A percentile compares a stretch with the other conserved stretches of the same genome.
phyloP scores from a whole-genome alignment of 2,888 invertebrate genomes.

The Oasisia sp. region DNA sequence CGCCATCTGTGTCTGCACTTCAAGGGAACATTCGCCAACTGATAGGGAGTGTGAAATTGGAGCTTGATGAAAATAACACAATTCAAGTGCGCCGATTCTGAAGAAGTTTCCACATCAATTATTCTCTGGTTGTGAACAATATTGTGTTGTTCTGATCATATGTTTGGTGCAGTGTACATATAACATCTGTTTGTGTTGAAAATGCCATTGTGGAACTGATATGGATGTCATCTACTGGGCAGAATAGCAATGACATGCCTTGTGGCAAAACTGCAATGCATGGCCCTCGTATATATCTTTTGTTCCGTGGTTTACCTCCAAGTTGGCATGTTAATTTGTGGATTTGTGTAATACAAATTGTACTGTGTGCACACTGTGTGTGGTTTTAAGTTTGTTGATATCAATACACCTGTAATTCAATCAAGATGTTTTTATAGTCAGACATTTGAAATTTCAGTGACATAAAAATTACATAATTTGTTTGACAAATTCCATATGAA shows the following conservation, averaged over 20 bases:
- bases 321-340: background rate
- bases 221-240: background rate
- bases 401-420: background rate
- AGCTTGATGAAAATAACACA: background rate
- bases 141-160: background rate
- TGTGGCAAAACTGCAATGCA: background rate
- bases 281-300: background rate
- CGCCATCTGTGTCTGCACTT: background rate
- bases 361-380: background rate
- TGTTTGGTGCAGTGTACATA: background rate
- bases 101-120: background rate
- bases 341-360: background rate
- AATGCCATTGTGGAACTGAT: background rate
- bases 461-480: background rate
- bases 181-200: background rate
- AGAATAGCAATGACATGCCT: background rate
- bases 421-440: conserved; percentile 1
- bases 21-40: background rate
- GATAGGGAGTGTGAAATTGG: background rate
- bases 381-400: background rate
- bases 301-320: background rate
- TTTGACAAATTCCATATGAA: background rate
- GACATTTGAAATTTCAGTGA: background rate
- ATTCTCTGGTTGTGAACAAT: background rate
- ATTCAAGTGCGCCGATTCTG: conserved; percentile 17